Conservation (phyloP, 1,140 invertebrate species). For the Dendroctonus ponderosae region DNA sequence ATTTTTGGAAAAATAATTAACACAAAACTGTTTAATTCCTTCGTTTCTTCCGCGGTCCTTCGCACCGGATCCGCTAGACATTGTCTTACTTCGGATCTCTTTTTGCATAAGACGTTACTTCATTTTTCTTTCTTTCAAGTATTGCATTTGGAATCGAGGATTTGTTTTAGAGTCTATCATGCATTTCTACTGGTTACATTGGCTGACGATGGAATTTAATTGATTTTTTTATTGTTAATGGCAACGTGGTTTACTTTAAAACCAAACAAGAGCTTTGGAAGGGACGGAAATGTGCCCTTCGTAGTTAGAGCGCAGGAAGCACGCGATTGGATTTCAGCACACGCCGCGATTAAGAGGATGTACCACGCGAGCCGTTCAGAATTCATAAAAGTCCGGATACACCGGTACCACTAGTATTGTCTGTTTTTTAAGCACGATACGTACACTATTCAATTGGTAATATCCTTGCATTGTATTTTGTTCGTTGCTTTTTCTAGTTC, state of each 20-base stretch:
- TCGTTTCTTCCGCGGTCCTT: no score
- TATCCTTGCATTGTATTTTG: no score
- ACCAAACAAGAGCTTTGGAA: constrained; percentile 9
- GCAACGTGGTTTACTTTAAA: constrained; percentile 7
- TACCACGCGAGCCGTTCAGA: constrained; percentile 18
- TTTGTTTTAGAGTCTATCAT: no score
- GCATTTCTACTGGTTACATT: neutral
- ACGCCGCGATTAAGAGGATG: constrained; percentile 26
- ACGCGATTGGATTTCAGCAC: constrained; percentile 23
- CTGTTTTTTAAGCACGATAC: constrained; percentile 1
- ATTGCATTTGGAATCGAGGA: no score
- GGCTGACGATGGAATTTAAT: neutral
- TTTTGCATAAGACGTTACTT: no score
- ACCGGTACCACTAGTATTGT: constrained; percentile 8
- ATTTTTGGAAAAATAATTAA: no score
- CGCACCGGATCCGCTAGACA: no score
- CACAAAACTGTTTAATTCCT: no score
- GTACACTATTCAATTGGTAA: no score
- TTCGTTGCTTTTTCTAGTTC: no score
- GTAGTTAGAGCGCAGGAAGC: constrained; percentile 9
- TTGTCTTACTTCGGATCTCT: no score
- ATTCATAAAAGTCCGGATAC: constrained; percentile 27
- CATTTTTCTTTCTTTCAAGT: no score
- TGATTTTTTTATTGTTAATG: neutral
- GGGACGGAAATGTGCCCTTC: constrained; percentile 15